A percentile compares a stretch with the other conserved stretches of the same genome.
Evolutionary conservation across 2,888 invertebrate genomes (phyloP).

Genomic region (Callyntrura sp.): DNA sequence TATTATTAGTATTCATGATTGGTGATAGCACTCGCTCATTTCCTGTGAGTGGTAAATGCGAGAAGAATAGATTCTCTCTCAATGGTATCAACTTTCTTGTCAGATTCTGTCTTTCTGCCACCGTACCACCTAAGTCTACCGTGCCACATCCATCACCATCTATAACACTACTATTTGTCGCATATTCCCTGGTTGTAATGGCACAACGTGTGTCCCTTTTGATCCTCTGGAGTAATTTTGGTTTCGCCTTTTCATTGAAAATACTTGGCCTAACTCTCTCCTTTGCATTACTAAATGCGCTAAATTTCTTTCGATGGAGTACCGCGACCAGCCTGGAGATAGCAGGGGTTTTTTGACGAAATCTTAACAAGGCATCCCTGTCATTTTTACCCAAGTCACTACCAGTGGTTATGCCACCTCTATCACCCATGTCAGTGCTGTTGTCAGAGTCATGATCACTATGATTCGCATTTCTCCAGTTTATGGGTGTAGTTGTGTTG

Average conservation of each 20-base stretch:
- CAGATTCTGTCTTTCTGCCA: neutral
- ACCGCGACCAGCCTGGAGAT: neutral
- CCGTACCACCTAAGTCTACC: neutral
- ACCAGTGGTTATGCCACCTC: neutral
- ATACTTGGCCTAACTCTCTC: neutral
- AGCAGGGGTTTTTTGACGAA: neutral
- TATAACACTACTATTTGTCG: neutral
- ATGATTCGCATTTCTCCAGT: neutral
- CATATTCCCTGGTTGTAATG: neutral
- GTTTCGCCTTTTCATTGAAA: neutral
- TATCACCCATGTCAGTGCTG: neutral
- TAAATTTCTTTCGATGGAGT: neutral
- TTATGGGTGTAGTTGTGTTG: conserved; percentile 5
- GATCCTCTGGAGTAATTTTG: neutral
- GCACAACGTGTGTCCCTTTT: neutral
- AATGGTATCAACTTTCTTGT: conserved; percentile 41
- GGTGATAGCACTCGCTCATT: neutral
- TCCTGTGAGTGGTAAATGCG: neutral
- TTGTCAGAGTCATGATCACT: neutral
- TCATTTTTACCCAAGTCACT: conserved; percentile 10
- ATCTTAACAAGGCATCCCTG: neutral
- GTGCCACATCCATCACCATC: conserved; percentile 32
- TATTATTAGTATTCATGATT: conserved; percentile 47
- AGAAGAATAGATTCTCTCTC: conserved; percentile 18
- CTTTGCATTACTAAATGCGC: neutral